Percentiles rank a stretch among this genome's conserved stretches.
Evolutionary conservation across 2,113 vertebrate species (phyloP).

Genomic region (Chloroceryle aenea): DNA sequence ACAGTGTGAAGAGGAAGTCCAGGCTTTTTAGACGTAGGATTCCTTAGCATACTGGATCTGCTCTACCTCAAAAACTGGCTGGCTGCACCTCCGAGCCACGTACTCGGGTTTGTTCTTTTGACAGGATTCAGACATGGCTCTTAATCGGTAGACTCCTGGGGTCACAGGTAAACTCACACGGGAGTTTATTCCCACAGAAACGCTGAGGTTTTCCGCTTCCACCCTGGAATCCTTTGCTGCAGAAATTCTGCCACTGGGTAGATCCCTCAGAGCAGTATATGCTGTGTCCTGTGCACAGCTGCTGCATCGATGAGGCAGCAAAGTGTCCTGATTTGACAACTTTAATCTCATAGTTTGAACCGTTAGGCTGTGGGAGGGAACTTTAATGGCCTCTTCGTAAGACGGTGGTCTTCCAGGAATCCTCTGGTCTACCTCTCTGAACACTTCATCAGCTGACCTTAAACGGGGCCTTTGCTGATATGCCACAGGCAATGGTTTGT

Average conservation of each 20-base stretch:
- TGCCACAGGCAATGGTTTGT: background rate
- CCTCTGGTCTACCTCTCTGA: constrained; percentile 81
- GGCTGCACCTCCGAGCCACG: constrained; percentile 80
- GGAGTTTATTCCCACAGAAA: background rate
- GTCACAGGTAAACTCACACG: constrained; percentile 33
- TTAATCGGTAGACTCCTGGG: constrained; percentile 70
- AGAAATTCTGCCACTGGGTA: background rate
- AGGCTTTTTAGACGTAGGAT: constrained; percentile 87
- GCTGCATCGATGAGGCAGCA: background rate
- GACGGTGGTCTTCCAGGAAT: constrained; percentile 84
- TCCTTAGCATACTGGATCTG: constrained; percentile 87
- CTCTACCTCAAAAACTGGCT: constrained; percentile 84
- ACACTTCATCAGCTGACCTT: constrained; percentile 85
- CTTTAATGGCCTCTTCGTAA: constrained; percentile 79
- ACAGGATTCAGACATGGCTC: constrained; percentile 84
- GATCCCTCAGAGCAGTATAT: background rate
- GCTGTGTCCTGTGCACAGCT: background rate
- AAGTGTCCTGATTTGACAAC: constrained; percentile 58
- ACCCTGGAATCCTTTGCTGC: background rate
- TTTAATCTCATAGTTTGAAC: constrained; percentile 79
- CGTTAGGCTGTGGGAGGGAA: constrained; percentile 73
- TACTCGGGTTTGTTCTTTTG: constrained; percentile 67
- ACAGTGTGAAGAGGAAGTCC: background rate
- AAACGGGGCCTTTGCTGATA: constrained; percentile 48
- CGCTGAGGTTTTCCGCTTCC: background rate